Evolutionary conservation across 2,888 invertebrate genomes (phyloP).

Genomic region (Adelognathus sp.): DNA sequence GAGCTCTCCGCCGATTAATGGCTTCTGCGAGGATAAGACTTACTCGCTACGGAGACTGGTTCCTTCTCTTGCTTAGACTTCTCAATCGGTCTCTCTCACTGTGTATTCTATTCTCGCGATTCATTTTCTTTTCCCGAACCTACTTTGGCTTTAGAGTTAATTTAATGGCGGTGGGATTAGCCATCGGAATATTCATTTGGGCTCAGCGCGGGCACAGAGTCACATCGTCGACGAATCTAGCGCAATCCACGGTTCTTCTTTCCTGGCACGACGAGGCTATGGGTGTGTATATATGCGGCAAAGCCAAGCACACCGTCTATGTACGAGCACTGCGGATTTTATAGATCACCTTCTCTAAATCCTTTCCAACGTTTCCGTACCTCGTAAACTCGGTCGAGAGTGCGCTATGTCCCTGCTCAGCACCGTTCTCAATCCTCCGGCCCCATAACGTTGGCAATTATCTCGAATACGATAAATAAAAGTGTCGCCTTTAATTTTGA

Average conservation of each 20-base stretch:
- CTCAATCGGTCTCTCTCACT: not conserved
- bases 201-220: not conserved
- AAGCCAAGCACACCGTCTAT: not conserved
- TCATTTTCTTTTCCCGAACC: constrained; percentile 53
- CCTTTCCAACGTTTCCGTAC: constrained; percentile 29
- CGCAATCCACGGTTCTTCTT: not conserved
- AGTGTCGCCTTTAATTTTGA: constrained; percentile 18
- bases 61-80: not conserved
- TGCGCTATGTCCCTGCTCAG: constrained; percentile 5
- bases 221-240: not conserved
- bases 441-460: not conserved
- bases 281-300: not conserved
- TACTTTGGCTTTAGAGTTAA: constrained; percentile 57
- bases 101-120: constrained; percentile 11
- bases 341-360: constrained; percentile 39
- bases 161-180: constrained; percentile 60
- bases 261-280: not conserved
- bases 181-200: constrained; percentile 57
- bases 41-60: constrained; percentile 3
- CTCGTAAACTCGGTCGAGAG: constrained; percentile 41
- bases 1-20: constrained; percentile 40
- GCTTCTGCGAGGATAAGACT: constrained; percentile 47
- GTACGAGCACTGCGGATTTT: constrained; percentile 16
- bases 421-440: not conserved
- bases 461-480: constrained; percentile 18